Conservation (phyloP, 2,113 vertebrate genomes). For the Argyrosomus japonicus region DNA sequence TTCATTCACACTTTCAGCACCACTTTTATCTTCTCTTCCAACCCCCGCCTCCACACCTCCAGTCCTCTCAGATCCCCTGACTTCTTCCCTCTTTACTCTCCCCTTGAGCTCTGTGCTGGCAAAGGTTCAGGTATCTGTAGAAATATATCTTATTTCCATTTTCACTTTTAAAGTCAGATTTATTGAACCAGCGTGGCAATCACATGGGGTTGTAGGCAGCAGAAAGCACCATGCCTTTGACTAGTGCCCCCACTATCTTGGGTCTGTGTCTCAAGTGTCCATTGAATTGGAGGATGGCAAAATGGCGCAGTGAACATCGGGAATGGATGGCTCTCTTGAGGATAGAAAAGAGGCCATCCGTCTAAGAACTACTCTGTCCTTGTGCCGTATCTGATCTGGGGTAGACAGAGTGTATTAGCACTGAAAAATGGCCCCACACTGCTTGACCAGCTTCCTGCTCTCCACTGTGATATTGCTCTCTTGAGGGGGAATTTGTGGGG, state of each 20-base stretch:
- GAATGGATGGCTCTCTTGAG: constrained; percentile 77
- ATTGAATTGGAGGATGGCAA: constrained; percentile 63
- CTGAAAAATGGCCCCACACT: constrained; percentile 78
- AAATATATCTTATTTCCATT: constrained; percentile 49
- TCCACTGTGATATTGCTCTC: constrained; percentile 73
- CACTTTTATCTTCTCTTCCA: constrained; percentile 41
- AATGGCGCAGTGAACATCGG: constrained; percentile 68
- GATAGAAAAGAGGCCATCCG: constrained; percentile 73
- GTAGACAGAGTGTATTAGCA: constrained; percentile 81
- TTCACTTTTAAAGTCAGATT: constrained; percentile 49
- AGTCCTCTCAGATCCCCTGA: not conserved
- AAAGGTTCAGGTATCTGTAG: constrained; percentile 26
- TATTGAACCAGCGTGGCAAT: constrained; percentile 29
- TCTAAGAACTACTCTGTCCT: constrained; percentile 78
- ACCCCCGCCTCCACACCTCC: not conserved
- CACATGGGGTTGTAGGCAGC: constrained; percentile 11
- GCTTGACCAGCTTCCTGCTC: constrained; percentile 76
- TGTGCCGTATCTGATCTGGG: constrained; percentile 79
- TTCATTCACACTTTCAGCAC: constrained; percentile 50
- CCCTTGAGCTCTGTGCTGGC: constrained; percentile 37
- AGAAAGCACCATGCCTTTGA: constrained; percentile 37
- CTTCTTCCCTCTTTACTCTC: constrained; percentile 14
- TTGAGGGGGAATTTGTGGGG: constrained; percentile 59
- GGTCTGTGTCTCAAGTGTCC: constrained; percentile 65
- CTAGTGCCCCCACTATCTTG: constrained; percentile 48